These are phyloP conservation scores for Neodiprion lecontei DNA, from an alignment of 1,140 invertebrate genomes.

Conservation along the genomic window DNA sequence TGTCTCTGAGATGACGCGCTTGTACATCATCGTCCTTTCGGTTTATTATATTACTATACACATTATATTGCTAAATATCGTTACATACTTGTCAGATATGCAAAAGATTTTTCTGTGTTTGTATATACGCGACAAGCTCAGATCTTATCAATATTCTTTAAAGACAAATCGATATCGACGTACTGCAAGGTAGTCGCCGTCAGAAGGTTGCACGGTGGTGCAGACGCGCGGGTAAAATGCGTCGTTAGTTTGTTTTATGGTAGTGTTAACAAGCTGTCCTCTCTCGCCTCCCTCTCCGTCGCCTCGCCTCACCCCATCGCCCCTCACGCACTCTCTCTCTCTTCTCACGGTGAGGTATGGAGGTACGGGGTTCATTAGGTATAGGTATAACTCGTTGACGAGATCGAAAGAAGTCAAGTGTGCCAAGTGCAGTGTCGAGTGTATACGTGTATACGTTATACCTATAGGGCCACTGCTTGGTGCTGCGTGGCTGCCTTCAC, in stretches of 20 bases:
- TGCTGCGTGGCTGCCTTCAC: no score
- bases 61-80: no score
- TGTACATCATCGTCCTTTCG: no score
- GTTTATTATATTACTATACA: no score
- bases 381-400: not conserved
- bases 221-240: not conserved
- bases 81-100: no score
- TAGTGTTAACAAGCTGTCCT: constrained; percentile 11
- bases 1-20: no score
- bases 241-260: constrained; percentile 16
- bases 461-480: no score
- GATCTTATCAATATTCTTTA: not conserved
- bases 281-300: not conserved
- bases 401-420: not conserved
- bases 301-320: no score
- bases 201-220: not conserved
- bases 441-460: no score
- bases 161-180: not conserved
- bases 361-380: not conserved
- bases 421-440: not conserved
- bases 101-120: no score
- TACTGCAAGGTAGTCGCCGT: no score
- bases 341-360: not conserved
- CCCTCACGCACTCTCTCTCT: no score
- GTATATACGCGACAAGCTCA: not conserved